phyloP scores from a whole-genome alignment of 2,113 vertebrate genomes.

The Dicentrarchus labrax region DNA sequence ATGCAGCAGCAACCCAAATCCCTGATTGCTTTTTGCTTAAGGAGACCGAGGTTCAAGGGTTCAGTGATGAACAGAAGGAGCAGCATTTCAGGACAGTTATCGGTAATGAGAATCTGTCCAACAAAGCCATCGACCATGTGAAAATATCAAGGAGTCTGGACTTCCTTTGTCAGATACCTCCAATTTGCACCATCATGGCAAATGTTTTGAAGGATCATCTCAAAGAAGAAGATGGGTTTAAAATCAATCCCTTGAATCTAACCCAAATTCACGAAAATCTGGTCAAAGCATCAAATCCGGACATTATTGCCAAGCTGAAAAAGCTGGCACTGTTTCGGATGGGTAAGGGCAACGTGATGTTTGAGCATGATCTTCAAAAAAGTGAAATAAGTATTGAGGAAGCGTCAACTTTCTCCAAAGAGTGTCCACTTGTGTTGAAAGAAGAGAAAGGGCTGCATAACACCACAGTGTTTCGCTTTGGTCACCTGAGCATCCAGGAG shows the following conservation, averaged over 20 bases:
- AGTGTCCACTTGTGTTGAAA: slow-evolving; percentile 57
- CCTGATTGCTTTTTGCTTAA: slow-evolving; percentile 35
- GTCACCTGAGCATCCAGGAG: slow-evolving; percentile 62
- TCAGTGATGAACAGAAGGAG: slow-evolving; percentile 62
- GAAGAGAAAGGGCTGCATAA: slow-evolving; percentile 46
- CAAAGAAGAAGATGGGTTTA: slow-evolving; percentile 2
- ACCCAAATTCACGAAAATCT: slow-evolving; percentile 44
- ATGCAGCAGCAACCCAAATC: slow-evolving; percentile 25
- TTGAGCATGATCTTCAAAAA: slow-evolving; percentile 46
- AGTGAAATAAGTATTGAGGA: slow-evolving; percentile 33
- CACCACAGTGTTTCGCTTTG: slow-evolving; percentile 61
- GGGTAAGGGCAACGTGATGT: slow-evolving; percentile 1
- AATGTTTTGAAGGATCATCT: slow-evolving; percentile 45
- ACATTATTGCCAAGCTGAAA: slow-evolving; percentile 40
- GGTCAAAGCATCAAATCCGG: neutral
- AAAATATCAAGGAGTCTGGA: slow-evolving; percentile 59
- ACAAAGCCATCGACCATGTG: slow-evolving; percentile 56
- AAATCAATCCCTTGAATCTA: slow-evolving; percentile 47
- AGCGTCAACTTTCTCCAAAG: slow-evolving; percentile 38
- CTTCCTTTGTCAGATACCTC: slow-evolving; percentile 62
- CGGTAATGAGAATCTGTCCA: slow-evolving; percentile 10
- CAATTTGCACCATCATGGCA: slow-evolving; percentile 60
- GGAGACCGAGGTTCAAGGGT: slow-evolving; percentile 50
- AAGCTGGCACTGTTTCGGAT: slow-evolving; percentile 33
- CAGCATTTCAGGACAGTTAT: slow-evolving; percentile 44